phyloP scores from a whole-genome alignment of 2,113 vertebrate species.

The Heloderma charlesbogerti region DNA sequence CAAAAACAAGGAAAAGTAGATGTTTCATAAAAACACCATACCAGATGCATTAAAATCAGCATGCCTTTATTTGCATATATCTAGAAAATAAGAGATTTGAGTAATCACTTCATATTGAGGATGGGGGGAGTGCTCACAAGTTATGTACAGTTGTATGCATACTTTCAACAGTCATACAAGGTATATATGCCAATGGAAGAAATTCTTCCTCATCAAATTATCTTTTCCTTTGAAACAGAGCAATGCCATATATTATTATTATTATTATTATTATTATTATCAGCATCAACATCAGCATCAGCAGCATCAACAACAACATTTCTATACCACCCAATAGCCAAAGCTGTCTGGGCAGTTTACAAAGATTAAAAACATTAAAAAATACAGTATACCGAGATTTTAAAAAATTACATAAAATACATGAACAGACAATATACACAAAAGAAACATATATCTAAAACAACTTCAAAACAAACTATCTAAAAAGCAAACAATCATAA shows the following conservation, averaged over 20 bases:
- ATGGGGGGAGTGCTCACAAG: background rate
- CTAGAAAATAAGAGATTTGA: background rate
- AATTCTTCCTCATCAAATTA: background rate
- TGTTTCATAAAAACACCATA: background rate
- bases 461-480: too few relatives aligned
- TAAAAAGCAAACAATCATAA: too few relatives aligned
- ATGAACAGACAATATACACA: too few relatives aligned
- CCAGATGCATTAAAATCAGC: background rate
- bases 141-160: background rate
- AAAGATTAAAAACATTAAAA: too few relatives aligned
- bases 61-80: background rate
- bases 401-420: too few relatives aligned
- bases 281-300: too few relatives aligned
- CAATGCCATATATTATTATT: background rate
- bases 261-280: too few relatives aligned
- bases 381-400: too few relatives aligned
- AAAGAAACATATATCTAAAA: too few relatives aligned
- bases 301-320: too few relatives aligned
- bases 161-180: background rate
- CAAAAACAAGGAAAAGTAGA: background rate
- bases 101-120: background rate
- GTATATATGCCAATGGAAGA: background rate
- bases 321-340: too few relatives aligned
- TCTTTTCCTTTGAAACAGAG: background rate
- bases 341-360: too few relatives aligned